Evolutionary conservation across 2,113 vertebrate genomes (phyloP).

Genomic region (Ctenodactylus gundi): DNA sequence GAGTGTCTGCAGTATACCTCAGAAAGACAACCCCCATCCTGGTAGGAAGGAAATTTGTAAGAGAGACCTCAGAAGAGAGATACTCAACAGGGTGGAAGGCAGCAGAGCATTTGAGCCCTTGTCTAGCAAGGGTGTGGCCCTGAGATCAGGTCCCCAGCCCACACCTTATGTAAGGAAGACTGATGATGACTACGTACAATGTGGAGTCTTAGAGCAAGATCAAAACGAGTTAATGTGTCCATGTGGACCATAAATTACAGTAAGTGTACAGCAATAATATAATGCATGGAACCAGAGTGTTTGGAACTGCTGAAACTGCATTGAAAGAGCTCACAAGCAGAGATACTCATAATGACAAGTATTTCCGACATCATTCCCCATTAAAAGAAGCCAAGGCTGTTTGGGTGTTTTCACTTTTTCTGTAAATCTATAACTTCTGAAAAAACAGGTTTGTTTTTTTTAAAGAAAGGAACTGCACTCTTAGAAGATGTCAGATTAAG

Average conservation of each 20-base stretch:
- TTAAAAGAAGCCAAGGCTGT: neutral
- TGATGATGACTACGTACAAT: neutral
- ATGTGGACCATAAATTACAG: too few relatives aligned
- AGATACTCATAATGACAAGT: neutral
- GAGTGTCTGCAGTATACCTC: neutral
- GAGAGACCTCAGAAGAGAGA: neutral
- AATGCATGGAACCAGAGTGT: neutral
- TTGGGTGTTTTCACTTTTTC: neutral
- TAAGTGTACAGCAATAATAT: neutral
- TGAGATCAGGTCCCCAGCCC: too few relatives aligned
- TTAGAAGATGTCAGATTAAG: neutral
- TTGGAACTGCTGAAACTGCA: neutral
- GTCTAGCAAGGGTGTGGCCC: too few relatives aligned
- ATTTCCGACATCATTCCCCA: neutral
- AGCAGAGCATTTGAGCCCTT: too few relatives aligned
- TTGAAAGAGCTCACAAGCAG: neutral
- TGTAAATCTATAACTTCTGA: neutral
- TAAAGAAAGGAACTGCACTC: neutral
- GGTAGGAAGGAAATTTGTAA: neutral
- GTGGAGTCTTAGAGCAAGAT: neutral
- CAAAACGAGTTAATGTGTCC: too few relatives aligned
- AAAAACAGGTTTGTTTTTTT: neutral
- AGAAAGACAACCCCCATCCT: neutral
- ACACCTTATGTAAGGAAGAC: neutral
- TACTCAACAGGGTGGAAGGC: neutral